Evolutionary conservation across 2,797 vertebrate genomes (phyloP).

Genomic region (Avahi laniger): DNA sequence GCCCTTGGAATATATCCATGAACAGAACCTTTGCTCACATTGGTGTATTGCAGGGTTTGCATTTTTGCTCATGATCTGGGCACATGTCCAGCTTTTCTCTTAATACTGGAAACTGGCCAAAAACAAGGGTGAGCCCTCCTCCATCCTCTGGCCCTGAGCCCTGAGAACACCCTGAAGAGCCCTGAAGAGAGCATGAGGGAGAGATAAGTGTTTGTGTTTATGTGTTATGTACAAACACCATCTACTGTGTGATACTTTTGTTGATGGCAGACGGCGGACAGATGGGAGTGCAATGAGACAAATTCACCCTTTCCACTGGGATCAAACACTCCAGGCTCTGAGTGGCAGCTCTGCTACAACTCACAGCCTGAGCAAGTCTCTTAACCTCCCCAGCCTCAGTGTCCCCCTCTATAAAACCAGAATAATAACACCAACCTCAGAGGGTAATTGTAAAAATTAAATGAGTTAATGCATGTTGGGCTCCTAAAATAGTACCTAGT

Average conservation of each 20-base stretch:
- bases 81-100: neutral
- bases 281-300: neutral
- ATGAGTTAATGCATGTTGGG: neutral
- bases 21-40: neutral
- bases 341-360: neutral
- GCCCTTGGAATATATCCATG: constrained; percentile 27
- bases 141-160: neutral
- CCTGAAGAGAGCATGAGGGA: neutral
- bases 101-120: neutral
- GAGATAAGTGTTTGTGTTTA: neutral
- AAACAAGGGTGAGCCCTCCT: neutral
- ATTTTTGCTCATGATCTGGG: neutral
- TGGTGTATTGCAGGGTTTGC: neutral
- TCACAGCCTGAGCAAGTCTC: neutral
- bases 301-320: neutral
- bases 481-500: neutral
- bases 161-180: neutral
- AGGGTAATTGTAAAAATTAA: neutral
- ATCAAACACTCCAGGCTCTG: neutral
- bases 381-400: neutral
- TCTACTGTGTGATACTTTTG: neutral
- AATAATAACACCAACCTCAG: neutral
- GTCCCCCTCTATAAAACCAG: neutral
- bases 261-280: neutral
- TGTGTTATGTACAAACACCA: neutral